These are phyloP conservation scores for Ailurus styani DNA, from an alignment of 2,113 vertebrate genomes.

Conservation along the genomic window DNA sequence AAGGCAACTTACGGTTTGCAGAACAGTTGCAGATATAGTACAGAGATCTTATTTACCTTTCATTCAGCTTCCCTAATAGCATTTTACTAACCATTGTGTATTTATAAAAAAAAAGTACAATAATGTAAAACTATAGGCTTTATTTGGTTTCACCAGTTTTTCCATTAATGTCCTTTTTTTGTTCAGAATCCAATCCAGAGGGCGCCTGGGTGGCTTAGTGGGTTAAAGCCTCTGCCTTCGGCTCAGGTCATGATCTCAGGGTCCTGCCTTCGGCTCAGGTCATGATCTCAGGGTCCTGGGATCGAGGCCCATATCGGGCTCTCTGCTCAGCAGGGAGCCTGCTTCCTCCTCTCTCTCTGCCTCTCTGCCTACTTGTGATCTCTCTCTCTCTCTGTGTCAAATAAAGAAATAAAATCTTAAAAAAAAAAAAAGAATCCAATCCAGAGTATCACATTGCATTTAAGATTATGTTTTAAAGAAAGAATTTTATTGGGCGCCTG, in stretches of 20 bases:
- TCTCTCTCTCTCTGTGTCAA: no score
- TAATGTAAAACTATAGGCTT: background rate
- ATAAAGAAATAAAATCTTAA: no score
- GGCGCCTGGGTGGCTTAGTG: no score
- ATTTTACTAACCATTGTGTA: background rate
- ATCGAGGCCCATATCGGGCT: no score
- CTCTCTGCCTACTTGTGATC: no score
- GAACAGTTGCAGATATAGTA: background rate
- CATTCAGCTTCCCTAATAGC: background rate
- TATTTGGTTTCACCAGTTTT: background rate
- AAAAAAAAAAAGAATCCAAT: background rate
- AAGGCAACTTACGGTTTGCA: background rate
- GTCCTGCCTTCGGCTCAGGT: no score
- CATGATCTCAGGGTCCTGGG: no score
- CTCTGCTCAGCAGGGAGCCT: no score
- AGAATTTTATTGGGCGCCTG: no score
- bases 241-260: no score
- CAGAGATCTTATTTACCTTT: background rate
- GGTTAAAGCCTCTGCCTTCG: no score
- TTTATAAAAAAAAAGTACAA: background rate
- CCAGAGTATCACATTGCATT: background rate
- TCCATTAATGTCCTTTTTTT: background rate
- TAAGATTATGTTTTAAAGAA: background rate
- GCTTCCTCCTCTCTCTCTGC: no score
- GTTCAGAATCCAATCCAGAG: background rate